A percentile compares a stretch with the other conserved stretches of the same genome.
Conservation (phyloP, 1,140 invertebrate species). For the Camponotus pennsylvanicus region DNA sequence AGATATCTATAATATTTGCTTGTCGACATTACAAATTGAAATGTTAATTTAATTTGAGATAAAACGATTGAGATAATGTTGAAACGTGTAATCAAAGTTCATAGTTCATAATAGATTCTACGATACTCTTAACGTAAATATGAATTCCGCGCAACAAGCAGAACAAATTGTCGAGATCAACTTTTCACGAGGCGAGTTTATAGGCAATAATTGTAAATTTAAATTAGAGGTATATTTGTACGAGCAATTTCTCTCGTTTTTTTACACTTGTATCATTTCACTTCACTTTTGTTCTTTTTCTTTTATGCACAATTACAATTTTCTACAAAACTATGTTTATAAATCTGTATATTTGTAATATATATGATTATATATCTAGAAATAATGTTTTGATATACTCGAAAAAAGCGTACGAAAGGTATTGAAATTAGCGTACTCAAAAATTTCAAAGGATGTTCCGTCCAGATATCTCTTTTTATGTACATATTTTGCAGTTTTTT, state of each 20-base stretch:
- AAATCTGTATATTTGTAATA: conserved; percentile 37
- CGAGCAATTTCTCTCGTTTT: conserved; percentile 46
- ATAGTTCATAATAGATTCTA: conserved; percentile 52
- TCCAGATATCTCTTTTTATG: conserved; percentile 48
- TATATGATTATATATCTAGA: conserved; percentile 26
- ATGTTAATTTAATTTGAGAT: conserved; percentile 52
- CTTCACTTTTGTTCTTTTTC: conserved; percentile 43
- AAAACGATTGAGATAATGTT: conserved; percentile 49
- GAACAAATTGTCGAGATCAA: not conserved
- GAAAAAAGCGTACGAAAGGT: conserved; percentile 13
- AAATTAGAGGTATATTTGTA: conserved; percentile 29
- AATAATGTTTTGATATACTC: conserved; percentile 11
- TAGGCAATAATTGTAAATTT: conserved; percentile 54
- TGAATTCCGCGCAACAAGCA: not conserved
- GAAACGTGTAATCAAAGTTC: conserved; percentile 68
- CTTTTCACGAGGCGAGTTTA: conserved; percentile 24
- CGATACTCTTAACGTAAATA: not conserved
- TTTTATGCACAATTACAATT: conserved; percentile 55
- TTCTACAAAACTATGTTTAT: conserved; percentile 53
- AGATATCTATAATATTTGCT: conserved; percentile 5
- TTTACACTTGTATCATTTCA: conserved; percentile 54
- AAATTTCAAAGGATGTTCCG: conserved; percentile 60
- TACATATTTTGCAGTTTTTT: conserved; percentile 32
- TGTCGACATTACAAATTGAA: conserved; percentile 41
- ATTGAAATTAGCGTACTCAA: conserved; percentile 18